A percentile compares a stretch with the other conserved stretches of the same genome.
These are phyloP conservation scores for Muscidifurax raptorellus DNA, from an alignment of 1,140 invertebrate genomes.

Conservation along the genomic window DNA sequence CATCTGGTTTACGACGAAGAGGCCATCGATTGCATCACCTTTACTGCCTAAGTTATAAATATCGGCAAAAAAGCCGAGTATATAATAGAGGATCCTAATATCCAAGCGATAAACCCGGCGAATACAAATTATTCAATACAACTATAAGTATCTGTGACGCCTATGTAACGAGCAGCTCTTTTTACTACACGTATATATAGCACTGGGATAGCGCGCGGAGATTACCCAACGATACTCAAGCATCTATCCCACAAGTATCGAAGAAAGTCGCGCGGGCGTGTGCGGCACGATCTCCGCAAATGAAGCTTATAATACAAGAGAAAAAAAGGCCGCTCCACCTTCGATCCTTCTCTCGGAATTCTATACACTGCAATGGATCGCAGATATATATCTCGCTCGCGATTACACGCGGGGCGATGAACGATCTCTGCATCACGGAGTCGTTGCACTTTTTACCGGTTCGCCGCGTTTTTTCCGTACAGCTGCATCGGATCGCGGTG, in stretches of 20 bases:
- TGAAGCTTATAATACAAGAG: too few relatives aligned
- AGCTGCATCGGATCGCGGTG: conserved; percentile 64
- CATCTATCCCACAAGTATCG: not conserved
- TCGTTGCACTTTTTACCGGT: conserved; percentile 16
- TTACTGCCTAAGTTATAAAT: not conserved
- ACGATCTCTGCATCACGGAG: not conserved
- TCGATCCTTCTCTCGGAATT: not conserved
- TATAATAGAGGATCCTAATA: not conserved
- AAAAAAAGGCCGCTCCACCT: not conserved
- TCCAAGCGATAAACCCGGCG: too few relatives aligned
- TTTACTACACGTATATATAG: not conserved
- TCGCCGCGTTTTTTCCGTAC: conserved; percentile 39
- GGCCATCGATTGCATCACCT: not conserved
- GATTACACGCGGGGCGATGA: not conserved
- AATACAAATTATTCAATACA: not conserved
- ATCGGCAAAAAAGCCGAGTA: not conserved
- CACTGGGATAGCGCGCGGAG: not conserved
- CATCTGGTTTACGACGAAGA: not conserved
- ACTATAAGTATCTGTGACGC: not conserved
- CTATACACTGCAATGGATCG: not conserved
- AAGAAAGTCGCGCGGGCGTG: not conserved
- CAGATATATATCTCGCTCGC: not conserved
- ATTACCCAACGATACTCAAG: not conserved
- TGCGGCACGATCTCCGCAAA: not conserved
- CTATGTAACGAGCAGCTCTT: not conserved